These are phyloP conservation scores for Philaethria dido DNA, from an alignment of 2,888 invertebrate genomes.

Conservation along the genomic window DNA sequence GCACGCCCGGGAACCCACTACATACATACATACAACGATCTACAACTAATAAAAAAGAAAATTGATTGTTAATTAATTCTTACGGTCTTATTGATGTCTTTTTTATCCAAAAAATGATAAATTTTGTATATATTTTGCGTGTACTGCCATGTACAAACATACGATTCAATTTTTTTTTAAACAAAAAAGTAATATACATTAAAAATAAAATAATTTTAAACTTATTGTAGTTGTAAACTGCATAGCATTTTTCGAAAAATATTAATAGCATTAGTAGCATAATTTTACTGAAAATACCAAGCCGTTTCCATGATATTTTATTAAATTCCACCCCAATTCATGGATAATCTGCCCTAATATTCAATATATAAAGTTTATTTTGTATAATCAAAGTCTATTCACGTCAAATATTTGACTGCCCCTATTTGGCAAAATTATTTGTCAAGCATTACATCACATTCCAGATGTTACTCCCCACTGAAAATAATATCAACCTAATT, in stretches of 20 bases:
- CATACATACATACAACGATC: constrained; percentile 16
- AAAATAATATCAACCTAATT: constrained; percentile 24
- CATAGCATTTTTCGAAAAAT: no score
- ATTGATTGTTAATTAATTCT: not conserved
- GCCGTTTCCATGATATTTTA: constrained; percentile 1
- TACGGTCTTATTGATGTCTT: no score
- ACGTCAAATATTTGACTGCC: constrained; percentile 44
- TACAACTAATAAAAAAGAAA: constrained; percentile 21
- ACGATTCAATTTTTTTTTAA: no score
- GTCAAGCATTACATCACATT: constrained; percentile 68
- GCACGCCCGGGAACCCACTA: constrained; percentile 43
- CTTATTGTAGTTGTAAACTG: no score
- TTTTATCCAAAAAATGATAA: no score
- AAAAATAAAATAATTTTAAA: no score
- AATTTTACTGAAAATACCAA: not conserved
- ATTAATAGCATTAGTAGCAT: not conserved
- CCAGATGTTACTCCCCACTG: constrained; percentile 56
- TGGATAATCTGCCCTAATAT: constrained; percentile 14
- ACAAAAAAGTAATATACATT: no score
- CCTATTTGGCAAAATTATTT: constrained; percentile 58
- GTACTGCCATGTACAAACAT: no score
- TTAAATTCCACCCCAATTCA: constrained; percentile 3
- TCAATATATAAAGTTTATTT: constrained; percentile 25
- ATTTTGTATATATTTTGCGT: no score
- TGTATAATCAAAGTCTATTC: constrained; percentile 14